phyloP scores from a whole-genome alignment of 30 jellyfish, hydroid and myxozoan species.

The Mastigias papua region DNA sequence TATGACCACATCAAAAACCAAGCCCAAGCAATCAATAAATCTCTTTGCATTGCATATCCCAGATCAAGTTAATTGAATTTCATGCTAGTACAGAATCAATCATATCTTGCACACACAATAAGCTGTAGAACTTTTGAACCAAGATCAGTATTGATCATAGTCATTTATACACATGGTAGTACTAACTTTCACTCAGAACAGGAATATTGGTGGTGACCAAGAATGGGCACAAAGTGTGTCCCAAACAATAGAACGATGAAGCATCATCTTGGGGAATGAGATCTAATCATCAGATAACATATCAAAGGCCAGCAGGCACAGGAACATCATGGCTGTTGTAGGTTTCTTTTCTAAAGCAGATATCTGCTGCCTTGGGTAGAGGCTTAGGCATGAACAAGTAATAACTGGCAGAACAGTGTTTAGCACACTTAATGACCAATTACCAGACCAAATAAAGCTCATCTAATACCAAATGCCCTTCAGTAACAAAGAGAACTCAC shows the following conservation, averaged over 20 bases:
- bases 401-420: not conserved
- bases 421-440: not conserved
- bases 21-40: not conserved
- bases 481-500: constrained; percentile 25
- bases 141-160: not conserved
- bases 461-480: constrained; percentile 52
- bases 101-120: not conserved
- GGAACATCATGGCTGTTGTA: not conserved
- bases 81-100: not conserved
- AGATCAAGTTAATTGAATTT: too few relatives aligned
- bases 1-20: too few relatives aligned
- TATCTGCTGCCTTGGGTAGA: not conserved
- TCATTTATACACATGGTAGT: not conserved
- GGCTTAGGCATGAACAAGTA: not conserved
- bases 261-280: not conserved
- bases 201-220: not conserved
- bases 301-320: not conserved
- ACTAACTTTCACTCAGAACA: not conserved
- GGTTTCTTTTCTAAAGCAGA: not conserved
- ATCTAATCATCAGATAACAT: not conserved
- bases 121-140: not conserved
- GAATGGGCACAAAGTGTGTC: not conserved
- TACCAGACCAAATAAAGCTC: constrained; percentile 20
- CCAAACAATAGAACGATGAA: too few relatives aligned
- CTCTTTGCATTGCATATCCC: not conserved